Evolutionary conservation across 2,113 vertebrate genomes (phyloP).

Genomic region (Ageneiosus marmoratus): DNA sequence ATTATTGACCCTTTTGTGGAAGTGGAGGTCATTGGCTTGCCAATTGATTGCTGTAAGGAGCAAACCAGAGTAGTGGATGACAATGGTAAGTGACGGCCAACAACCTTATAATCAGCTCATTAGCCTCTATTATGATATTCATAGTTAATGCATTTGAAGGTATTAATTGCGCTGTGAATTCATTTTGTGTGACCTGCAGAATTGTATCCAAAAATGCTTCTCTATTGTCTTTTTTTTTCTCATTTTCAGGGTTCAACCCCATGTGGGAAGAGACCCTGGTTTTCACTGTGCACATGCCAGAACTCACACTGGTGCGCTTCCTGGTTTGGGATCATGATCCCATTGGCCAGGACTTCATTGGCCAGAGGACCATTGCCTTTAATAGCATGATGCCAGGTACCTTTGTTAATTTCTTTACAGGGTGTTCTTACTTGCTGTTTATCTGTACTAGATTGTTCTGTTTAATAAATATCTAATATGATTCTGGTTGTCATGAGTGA

Average conservation of each 20-base stretch:
- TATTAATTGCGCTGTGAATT: conserved; percentile 8
- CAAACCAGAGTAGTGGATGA: conserved; percentile 96
- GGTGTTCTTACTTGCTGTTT: not conserved
- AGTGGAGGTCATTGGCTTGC: conserved; percentile 94
- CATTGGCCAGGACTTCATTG: conserved; percentile 95
- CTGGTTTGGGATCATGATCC: conserved; percentile 98
- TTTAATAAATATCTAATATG: not conserved
- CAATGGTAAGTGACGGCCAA: conserved; percentile 80
- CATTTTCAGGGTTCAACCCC: conserved; percentile 87
- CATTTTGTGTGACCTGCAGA: not conserved
- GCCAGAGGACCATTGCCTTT: conserved; percentile 93
- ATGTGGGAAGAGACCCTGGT: conserved; percentile 98
- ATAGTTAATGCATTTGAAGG: not conserved
- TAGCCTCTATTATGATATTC: not conserved
- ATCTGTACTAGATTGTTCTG: not conserved
- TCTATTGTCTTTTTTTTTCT: conserved; percentile 28
- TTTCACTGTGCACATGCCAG: conserved; percentile 91
- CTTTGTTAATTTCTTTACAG: conserved; percentile 17
- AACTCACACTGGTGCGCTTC: conserved; percentile 88
- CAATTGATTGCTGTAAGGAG: conserved; percentile 91
- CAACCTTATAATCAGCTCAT: not conserved
- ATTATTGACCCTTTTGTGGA: conserved; percentile 99
- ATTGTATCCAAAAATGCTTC: conserved; percentile 56
- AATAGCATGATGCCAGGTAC: conserved; percentile 95
- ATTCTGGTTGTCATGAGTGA: not conserved